Percentiles rank a stretch among this genome's conserved stretches.
These are phyloP conservation scores for Hirundichthys speculiger DNA, from an alignment of 2,113 vertebrate species.

Conservation along the genomic window DNA sequence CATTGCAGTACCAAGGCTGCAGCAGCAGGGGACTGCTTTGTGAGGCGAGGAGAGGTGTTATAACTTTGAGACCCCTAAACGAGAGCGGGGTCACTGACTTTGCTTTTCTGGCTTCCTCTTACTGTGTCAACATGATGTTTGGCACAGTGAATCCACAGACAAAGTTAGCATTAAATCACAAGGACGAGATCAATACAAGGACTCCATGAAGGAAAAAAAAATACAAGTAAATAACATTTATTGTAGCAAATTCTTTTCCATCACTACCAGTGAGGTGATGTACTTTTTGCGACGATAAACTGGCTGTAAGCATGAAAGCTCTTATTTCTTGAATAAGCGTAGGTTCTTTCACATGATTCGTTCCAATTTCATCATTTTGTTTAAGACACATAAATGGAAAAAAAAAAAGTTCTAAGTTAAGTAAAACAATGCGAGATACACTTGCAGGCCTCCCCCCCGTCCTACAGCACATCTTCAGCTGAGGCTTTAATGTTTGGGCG, in stretches of 20 bases:
- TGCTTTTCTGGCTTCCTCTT: slow-evolving; percentile 85
- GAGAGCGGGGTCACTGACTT: slow-evolving; percentile 83
- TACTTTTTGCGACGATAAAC: slow-evolving; percentile 14
- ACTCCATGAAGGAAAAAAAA: slow-evolving; percentile 1
- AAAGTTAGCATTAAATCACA: no score
- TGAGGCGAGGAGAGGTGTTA: slow-evolving; percentile 84
- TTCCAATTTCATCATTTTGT: slow-evolving; percentile 11
- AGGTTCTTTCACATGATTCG: slow-evolving; percentile 12
- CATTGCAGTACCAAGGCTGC: slow-evolving; percentile 82
- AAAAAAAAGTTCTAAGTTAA: slow-evolving; percentile 45
- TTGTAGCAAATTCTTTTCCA: no score
- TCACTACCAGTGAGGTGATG: not conserved
- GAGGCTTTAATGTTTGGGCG: slow-evolving; percentile 50
- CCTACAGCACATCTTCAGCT: slow-evolving; percentile 40
- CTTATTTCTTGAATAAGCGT: not conserved
- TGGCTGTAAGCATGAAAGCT: not conserved
- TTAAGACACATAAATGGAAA: slow-evolving; percentile 4
- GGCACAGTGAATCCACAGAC: slow-evolving; percentile 76
- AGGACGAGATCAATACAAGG: not conserved
- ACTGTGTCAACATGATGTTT: slow-evolving; percentile 87
- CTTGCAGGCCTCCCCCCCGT: slow-evolving; percentile 5
- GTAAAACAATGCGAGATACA: slow-evolving; percentile 40
- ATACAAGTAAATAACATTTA: not conserved
- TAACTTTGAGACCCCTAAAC: slow-evolving; percentile 84
- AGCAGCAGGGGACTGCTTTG: slow-evolving; percentile 89